Percentiles rank a stretch among this genome's conserved stretches.
These are phyloP conservation scores for Phengaris alcon DNA, from an alignment of 2,888 invertebrate species.

Conservation along the genomic window DNA sequence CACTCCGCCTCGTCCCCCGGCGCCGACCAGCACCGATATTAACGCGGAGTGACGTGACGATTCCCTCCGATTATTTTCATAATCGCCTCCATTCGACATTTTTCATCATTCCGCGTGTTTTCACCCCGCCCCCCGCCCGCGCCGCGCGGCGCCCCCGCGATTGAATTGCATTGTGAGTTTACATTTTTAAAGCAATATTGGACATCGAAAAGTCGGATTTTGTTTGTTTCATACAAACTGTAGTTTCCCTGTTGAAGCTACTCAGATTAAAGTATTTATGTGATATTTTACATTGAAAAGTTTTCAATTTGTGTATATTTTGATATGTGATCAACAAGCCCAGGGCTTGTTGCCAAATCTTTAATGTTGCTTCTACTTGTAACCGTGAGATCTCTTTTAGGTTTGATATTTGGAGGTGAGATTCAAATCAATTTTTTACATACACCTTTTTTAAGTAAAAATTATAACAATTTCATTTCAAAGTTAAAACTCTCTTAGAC, in stretches of 20 bases:
- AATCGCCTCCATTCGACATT: slow-evolving; percentile 27
- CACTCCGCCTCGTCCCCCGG: not conserved
- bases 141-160: not conserved
- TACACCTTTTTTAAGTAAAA: not conserved
- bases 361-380: not conserved
- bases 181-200: slow-evolving; percentile 16
- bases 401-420: not conserved
- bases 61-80: slow-evolving; percentile 23
- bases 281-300: not conserved
- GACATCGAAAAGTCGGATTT: slow-evolving; percentile 11
- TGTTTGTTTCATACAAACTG: slow-evolving; percentile 16
- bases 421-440: not conserved
- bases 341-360: not conserved
- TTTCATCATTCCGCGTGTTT: slow-evolving; percentile 13
- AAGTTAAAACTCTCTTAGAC: not conserved
- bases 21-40: not conserved
- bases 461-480: not conserved
- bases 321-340: not conserved
- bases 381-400: not conserved
- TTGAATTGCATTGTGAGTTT: slow-evolving; percentile 21
- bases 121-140: not conserved
- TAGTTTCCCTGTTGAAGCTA: not conserved
- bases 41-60: slow-evolving; percentile 24
- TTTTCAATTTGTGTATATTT: not conserved
- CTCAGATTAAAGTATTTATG: slow-evolving; percentile 1